These are phyloP conservation scores for Dicycla oo DNA, from an alignment of 2,888 invertebrate species.

Conservation along the genomic window DNA sequence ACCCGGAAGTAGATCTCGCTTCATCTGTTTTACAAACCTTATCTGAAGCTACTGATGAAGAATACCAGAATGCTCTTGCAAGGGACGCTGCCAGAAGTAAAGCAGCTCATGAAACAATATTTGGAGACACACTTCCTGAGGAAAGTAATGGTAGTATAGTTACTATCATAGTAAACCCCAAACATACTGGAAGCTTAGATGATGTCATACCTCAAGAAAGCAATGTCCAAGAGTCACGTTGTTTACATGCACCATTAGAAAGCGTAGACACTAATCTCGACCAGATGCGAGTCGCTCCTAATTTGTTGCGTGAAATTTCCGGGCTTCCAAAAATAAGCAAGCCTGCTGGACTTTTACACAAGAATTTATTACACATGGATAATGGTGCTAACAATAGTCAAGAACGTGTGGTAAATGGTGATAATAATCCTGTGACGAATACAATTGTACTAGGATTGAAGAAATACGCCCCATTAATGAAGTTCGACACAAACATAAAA, in stretches of 20 bases:
- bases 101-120: conserved; percentile 59
- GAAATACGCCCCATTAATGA: conserved; percentile 29
- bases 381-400: conserved; percentile 77
- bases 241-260: conserved; percentile 68
- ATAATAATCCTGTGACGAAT: conserved; percentile 4
- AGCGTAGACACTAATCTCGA: conserved; percentile 52
- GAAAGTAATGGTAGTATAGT: conserved; percentile 75
- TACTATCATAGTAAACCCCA: conserved; percentile 77
- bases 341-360: conserved; percentile 58
- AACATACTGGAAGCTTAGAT: conserved; percentile 59
- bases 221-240: conserved; percentile 75
- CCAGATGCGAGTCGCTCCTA: conserved; percentile 49
- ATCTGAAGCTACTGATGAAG: conserved; percentile 83
- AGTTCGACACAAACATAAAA: conserved; percentile 17
- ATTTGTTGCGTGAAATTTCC: conserved; percentile 67
- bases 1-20: conserved; percentile 85
- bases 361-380: conserved; percentile 73
- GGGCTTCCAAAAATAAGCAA: conserved; percentile 63
- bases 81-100: conserved; percentile 80
- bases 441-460: conserved; percentile 6
- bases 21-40: conserved; percentile 84
- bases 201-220: conserved; percentile 76
- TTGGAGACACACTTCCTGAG: conserved; percentile 68
- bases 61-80: conserved; percentile 82
- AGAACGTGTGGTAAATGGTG: conserved; percentile 63